Evolutionary conservation across 2,797 vertebrate species (phyloP).

Genomic region (Lagorchestes hirsutus): DNA sequence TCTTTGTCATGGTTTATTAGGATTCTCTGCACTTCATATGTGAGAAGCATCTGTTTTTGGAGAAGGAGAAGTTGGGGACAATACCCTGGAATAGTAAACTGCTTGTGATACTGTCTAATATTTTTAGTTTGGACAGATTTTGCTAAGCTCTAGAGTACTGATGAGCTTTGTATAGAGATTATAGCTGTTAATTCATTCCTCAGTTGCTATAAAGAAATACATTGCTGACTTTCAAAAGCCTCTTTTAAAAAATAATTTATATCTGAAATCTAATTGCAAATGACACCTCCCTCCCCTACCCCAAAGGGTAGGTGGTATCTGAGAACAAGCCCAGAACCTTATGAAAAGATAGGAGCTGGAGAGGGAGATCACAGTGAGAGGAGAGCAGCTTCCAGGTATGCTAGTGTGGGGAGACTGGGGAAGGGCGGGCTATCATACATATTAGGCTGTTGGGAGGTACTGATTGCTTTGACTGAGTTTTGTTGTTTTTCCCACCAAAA

Average conservation of each 20-base stretch:
- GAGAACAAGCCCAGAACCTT: slow-evolving; percentile 48
- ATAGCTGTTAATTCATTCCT: slow-evolving; percentile 77
- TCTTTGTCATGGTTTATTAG: slow-evolving; percentile 25
- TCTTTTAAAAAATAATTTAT: slow-evolving; percentile 34
- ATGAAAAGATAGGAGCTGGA: not conserved
- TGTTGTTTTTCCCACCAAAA: slow-evolving; percentile 41
- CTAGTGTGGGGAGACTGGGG: not conserved
- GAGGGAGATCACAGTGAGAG: not conserved
- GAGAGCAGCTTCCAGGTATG: not conserved
- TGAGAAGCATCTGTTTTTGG: not conserved
- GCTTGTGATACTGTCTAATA: slow-evolving; percentile 66
- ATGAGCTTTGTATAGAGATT: slow-evolving; percentile 79
- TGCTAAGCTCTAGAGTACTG: slow-evolving; percentile 77
- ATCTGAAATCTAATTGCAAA: slow-evolving; percentile 56
- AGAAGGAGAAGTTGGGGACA: not conserved
- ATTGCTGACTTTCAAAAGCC: slow-evolving; percentile 34
- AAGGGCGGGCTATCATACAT: slow-evolving; percentile 13
- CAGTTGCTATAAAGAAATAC: slow-evolving; percentile 66
- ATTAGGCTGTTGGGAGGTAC: not conserved
- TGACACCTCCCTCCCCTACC: slow-evolving; percentile 18
- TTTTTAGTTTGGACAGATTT: slow-evolving; percentile 84
- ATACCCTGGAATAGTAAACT: slow-evolving; percentile 43
- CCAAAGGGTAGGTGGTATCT: slow-evolving; percentile 26
- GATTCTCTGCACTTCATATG: slow-evolving; percentile 60
- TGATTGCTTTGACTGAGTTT: not conserved